A percentile compares a stretch with the other conserved stretches of the same genome.
These are phyloP conservation scores for Danio choprae DNA, from an alignment of 2,797 vertebrate species.

Conservation along the genomic window DNA sequence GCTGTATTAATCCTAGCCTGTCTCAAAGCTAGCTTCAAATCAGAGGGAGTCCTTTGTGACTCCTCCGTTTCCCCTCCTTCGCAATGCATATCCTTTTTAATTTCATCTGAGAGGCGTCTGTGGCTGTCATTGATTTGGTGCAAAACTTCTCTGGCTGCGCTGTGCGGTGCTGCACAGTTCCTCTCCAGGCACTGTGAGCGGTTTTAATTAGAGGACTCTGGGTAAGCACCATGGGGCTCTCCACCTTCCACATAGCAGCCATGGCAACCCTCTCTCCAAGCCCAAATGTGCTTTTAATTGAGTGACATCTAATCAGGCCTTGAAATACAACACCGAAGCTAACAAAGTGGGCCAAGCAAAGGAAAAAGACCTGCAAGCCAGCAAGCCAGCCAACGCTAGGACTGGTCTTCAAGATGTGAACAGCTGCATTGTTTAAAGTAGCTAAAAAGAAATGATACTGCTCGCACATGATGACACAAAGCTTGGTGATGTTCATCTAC, in stretches of 20 bases:
- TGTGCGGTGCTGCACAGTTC: slow-evolving; percentile 54
- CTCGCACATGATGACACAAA: slow-evolving; percentile 67
- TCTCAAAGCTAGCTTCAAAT: slow-evolving; percentile 81
- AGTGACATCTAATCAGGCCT: slow-evolving; percentile 81
- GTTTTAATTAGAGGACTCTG: slow-evolving; percentile 77
- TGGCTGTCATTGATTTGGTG: slow-evolving; percentile 79
- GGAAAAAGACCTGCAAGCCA: slow-evolving; percentile 65
- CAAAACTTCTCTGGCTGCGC: slow-evolving; percentile 71
- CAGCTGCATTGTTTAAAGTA: slow-evolving; percentile 8
- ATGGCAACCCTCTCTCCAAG: slow-evolving; percentile 75
- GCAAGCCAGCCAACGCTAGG: slow-evolving; percentile 55
- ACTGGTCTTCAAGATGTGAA: slow-evolving; percentile 6
- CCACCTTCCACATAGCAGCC: slow-evolving; percentile 73
- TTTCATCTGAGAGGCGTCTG: slow-evolving; percentile 71
- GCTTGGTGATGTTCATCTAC: slow-evolving; percentile 68
- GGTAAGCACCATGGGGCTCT: slow-evolving; percentile 70
- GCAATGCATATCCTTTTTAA: slow-evolving; percentile 78
- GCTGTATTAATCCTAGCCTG: slow-evolving; percentile 81
- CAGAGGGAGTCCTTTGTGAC: slow-evolving; percentile 77
- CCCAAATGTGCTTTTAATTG: slow-evolving; percentile 83
- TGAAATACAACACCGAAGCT: slow-evolving; percentile 75
- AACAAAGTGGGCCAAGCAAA: slow-evolving; percentile 75
- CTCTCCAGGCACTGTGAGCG: slow-evolving; percentile 62
- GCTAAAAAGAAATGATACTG: slow-evolving; percentile 65
- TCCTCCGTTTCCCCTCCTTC: slow-evolving; percentile 58